phyloP scores from a whole-genome alignment of 2,113 vertebrate species.

The Delphinus delphis region DNA sequence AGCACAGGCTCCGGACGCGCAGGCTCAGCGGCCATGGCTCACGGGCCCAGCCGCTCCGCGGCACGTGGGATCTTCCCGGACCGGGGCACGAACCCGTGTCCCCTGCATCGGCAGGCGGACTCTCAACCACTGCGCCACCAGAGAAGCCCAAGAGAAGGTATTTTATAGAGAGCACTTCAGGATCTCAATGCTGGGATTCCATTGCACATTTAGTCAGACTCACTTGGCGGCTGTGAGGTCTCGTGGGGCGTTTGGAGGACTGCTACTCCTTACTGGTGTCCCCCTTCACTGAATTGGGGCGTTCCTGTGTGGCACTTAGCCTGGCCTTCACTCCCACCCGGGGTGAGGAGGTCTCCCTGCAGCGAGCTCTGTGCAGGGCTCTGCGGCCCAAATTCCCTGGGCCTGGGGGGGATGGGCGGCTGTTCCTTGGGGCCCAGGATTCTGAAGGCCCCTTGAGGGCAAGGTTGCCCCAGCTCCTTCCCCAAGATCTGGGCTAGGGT shows the following conservation, averaged over 20 bases:
- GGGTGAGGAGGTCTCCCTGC: background rate
- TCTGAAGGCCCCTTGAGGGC: background rate
- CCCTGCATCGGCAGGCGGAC: too few relatives aligned
- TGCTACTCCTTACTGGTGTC: background rate
- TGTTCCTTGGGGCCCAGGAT: background rate
- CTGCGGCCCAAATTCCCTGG: background rate
- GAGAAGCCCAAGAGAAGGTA: too few relatives aligned
- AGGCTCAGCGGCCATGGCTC: too few relatives aligned
- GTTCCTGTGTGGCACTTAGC: background rate
- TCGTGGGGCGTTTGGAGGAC: background rate
- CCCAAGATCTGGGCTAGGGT: background rate
- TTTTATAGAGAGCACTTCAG: background rate
- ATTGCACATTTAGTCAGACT: background rate
- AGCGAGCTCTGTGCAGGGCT: background rate
- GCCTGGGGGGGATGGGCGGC: background rate
- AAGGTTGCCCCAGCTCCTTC: background rate
- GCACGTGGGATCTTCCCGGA: too few relatives aligned
- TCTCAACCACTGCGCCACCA: too few relatives aligned
- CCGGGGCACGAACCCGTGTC: accelerated
- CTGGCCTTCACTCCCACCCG: background rate
- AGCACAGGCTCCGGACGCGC: too few relatives aligned
- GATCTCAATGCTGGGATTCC: background rate
- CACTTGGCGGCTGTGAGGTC: background rate
- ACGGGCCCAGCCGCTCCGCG: too few relatives aligned
- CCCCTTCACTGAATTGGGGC: background rate